Percentiles rank a stretch among this genome's conserved stretches.
phyloP scores from a whole-genome alignment of 37 sponge, comb jelly and placozoan genomes.

The Chondrosia reniformis region DNA sequence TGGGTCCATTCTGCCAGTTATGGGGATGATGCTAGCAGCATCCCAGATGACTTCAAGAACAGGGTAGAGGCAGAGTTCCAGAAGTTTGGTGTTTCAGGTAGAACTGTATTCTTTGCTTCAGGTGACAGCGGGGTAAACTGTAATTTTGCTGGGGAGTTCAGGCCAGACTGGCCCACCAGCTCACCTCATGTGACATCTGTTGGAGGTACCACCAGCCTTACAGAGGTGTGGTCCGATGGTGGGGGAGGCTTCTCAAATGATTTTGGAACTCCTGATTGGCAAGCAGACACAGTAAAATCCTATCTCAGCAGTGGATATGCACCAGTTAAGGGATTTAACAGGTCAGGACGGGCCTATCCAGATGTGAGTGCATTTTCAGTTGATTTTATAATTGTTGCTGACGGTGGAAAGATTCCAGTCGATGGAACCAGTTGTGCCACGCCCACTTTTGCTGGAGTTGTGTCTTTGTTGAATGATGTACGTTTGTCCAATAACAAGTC shows the following conservation, averaged over 20 bases:
- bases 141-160: constrained; percentile 6
- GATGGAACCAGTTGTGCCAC: constrained; percentile 86
- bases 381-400: constrained; percentile 57
- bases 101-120: constrained; percentile 76
- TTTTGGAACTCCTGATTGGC: constrained; percentile 75
- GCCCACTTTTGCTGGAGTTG: constrained; percentile 83
- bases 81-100: constrained; percentile 89
- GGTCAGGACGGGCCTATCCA: constrained; percentile 80
- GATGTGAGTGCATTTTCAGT: constrained; percentile 86
- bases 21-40: constrained; percentile 67
- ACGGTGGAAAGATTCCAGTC: constrained; percentile 33
- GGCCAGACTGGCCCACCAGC: constrained; percentile 76
- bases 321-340: constrained; percentile 63
- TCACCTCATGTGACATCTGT: constrained; percentile 90
- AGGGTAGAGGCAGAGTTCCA: constrained; percentile 81
- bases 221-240: constrained; percentile 44
- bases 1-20: constrained; percentile 90
- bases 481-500: constrained; percentile 67
- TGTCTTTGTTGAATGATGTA: constrained; percentile 85
- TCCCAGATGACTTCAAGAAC: constrained; percentile 43
- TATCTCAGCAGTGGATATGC: constrained; percentile 69
- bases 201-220: constrained; percentile 59
- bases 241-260: constrained; percentile 91
- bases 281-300: constrained; percentile 56
- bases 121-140: constrained; percentile 79